Conservation (phyloP, 2,113 vertebrate genomes). For the Salvelinus alpinus region DNA sequence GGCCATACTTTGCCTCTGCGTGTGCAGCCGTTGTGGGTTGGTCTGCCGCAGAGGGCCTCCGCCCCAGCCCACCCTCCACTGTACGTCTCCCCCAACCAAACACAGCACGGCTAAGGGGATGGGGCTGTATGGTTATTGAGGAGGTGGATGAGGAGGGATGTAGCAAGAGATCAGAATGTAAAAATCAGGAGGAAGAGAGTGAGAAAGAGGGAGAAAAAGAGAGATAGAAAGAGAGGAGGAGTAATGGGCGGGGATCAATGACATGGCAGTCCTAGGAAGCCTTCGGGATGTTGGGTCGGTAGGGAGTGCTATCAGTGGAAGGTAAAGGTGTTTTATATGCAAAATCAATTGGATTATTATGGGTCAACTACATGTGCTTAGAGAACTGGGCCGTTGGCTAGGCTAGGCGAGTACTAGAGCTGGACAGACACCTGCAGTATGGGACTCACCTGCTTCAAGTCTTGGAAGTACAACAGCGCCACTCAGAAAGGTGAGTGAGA, state of each 20-base stretch:
- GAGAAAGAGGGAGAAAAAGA: slow-evolving; percentile 3
- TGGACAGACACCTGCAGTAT: slow-evolving; percentile 63
- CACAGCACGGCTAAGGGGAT: slow-evolving; percentile 27
- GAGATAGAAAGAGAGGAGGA: background rate
- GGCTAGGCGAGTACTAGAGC: background rate
- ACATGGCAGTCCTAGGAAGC: slow-evolving; percentile 34
- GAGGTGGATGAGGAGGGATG: slow-evolving; percentile 62
- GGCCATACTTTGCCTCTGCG: slow-evolving; percentile 4
- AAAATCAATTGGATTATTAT: background rate
- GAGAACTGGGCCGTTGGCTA: background rate
- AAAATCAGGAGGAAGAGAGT: background rate
- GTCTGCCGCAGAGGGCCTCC: slow-evolving; percentile 46
- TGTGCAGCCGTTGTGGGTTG: slow-evolving; percentile 22
- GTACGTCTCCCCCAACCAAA: background rate
- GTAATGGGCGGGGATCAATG: background rate
- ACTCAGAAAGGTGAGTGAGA: slow-evolving; percentile 71
- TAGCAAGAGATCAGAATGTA: background rate
- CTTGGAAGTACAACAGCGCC: slow-evolving; percentile 73
- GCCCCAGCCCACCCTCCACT: slow-evolving; percentile 6
- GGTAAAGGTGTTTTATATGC: background rate
- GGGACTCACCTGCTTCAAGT: slow-evolving; percentile 82
- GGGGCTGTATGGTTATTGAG: slow-evolving; percentile 73
- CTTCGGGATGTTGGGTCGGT: slow-evolving; percentile 16
- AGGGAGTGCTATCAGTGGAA: background rate
- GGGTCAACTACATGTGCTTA: background rate